phyloP scores from a whole-genome alignment of 2,797 vertebrate genomes.

The Scarus forsteni region DNA sequence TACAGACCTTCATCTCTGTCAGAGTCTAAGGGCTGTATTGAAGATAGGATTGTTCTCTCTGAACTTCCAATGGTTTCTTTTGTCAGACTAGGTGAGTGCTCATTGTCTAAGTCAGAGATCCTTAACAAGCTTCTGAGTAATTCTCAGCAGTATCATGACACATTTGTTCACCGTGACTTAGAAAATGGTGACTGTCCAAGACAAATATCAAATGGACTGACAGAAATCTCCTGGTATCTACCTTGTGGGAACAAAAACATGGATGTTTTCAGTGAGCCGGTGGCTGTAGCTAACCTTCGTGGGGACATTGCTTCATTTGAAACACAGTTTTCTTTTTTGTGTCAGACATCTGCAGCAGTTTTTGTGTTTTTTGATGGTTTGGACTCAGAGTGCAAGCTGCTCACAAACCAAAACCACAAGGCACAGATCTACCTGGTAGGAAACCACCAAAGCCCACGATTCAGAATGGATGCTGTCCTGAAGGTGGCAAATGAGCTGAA shows the following conservation, averaged over 20 bases:
- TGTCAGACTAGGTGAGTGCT: constrained; percentile 77
- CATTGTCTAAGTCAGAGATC: constrained; percentile 85
- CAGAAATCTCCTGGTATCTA: constrained; percentile 87
- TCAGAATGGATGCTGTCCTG: constrained; percentile 6
- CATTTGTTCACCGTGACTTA: constrained; percentile 79
- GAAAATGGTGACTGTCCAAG: constrained; percentile 70
- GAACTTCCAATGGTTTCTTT: constrained; percentile 77
- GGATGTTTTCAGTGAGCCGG: constrained; percentile 83
- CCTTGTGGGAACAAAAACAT: constrained; percentile 81
- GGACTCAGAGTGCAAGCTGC: constrained; percentile 44
- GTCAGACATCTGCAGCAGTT: constrained; percentile 82
- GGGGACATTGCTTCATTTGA: constrained; percentile 80
- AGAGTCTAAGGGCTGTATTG: constrained; percentile 74
- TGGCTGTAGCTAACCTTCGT: constrained; percentile 85
- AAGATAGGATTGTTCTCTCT: constrained; percentile 78
- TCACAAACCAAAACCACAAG: constrained; percentile 44
- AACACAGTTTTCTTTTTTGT: constrained; percentile 84
- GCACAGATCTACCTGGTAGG: constrained; percentile 67
- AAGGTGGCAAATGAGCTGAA: constrained; percentile 29
- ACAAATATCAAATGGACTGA: constrained; percentile 80
- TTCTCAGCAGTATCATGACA: constrained; percentile 77
- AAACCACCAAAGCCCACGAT: constrained; percentile 36
- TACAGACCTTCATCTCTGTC: constrained; percentile 79
- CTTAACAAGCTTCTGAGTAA: constrained; percentile 85
- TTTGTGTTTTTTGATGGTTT: constrained; percentile 86